phyloP scores from a whole-genome alignment of 2,113 vertebrate species.

The Pogonocichla stellata region DNA sequence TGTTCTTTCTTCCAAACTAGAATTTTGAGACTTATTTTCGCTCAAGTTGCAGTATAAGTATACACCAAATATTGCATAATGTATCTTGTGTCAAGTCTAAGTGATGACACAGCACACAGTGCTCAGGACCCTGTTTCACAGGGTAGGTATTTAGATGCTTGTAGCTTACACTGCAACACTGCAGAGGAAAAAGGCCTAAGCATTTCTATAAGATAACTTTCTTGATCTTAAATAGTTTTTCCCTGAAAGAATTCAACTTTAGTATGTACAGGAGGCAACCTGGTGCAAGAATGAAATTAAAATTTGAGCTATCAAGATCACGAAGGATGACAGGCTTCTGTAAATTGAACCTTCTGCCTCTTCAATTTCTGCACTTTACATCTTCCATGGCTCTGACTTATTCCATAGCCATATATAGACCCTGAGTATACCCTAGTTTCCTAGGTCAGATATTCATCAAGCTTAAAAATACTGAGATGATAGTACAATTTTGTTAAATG shows the following conservation, averaged over 20 bases:
- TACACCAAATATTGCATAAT: not conserved
- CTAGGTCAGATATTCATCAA: not conserved
- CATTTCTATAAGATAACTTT: not conserved
- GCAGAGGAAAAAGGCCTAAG: not conserved
- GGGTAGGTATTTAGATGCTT: not conserved
- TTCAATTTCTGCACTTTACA: not conserved
- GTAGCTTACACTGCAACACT: not conserved
- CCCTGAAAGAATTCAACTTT: not conserved
- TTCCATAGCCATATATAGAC: not conserved
- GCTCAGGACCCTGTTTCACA: not conserved
- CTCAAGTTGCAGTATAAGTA: not conserved
- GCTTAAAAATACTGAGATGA: not conserved
- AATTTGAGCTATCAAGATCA: not conserved
- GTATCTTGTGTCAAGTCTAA: not conserved
- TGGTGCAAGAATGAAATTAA: not conserved
- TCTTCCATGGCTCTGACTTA: not conserved
- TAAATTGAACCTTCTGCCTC: not conserved
- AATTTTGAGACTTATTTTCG: not conserved
- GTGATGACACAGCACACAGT: not conserved
- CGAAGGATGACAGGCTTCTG: not conserved
- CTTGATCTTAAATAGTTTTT: not conserved
- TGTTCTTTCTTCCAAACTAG: not conserved
- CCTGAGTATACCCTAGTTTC: not conserved
- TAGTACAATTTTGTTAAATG: not conserved
- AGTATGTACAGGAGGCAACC: not conserved